A percentile compares a stretch with the other conserved stretches of the same genome.
Evolutionary conservation across 2,797 vertebrate species (phyloP).

Genomic region (Arvicola amphibius): DNA sequence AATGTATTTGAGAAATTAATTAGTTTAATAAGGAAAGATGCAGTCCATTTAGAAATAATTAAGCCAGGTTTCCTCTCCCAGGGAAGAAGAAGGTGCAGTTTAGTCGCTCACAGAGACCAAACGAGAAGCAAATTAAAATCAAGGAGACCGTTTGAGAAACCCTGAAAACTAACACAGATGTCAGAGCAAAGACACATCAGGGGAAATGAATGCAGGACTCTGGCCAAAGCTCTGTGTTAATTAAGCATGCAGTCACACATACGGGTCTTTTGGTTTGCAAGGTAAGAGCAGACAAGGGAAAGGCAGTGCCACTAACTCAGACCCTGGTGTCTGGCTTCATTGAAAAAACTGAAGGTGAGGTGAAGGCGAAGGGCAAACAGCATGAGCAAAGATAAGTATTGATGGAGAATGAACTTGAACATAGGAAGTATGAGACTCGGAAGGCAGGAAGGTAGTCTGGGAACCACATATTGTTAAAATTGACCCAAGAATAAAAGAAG

Average conservation of each 20-base stretch:
- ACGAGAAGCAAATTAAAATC: slow-evolving; percentile 47
- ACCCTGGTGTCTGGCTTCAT: not conserved
- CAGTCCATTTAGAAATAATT: slow-evolving; percentile 57
- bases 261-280: not conserved
- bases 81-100: slow-evolving; percentile 13
- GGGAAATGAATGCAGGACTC: not conserved
- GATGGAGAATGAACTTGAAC: not conserved
- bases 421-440: not conserved
- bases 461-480: slow-evolving; percentile 36
- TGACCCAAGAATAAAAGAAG: slow-evolving; percentile 33
- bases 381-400: not conserved
- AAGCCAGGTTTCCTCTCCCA: slow-evolving; percentile 33
- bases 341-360: not conserved
- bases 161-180: not conserved
- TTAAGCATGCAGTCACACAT: not conserved
- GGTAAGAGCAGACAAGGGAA: not conserved
- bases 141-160: slow-evolving; percentile 18
- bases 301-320: not conserved
- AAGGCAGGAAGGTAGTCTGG: not conserved
- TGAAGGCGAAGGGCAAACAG: not conserved
- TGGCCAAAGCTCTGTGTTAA: slow-evolving; percentile 33
- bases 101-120: slow-evolving; percentile 11
- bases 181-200: slow-evolving; percentile 19
- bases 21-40: slow-evolving; percentile 62
- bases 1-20: slow-evolving; percentile 49